Conservation (phyloP, 1,140 invertebrate genomes). For the Thrips palmi region DNA sequence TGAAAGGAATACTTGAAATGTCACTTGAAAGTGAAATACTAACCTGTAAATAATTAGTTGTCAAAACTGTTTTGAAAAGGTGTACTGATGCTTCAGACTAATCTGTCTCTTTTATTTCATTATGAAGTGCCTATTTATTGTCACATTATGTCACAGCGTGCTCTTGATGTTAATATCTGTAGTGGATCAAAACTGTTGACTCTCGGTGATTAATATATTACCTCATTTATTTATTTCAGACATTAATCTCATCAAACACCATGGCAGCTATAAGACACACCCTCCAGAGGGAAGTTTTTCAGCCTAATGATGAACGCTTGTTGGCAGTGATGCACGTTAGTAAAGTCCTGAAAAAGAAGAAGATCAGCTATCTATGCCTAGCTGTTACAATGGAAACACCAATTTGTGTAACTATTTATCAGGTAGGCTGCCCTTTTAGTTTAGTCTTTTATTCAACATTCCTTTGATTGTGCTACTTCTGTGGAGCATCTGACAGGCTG, state of each 20-base stretch:
- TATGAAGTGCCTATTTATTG: no score
- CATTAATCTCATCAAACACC: no score
- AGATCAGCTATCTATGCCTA: conserved; percentile 59
- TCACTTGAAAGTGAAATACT: no score
- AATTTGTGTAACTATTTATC: conserved; percentile 47
- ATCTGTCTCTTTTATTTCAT: no score
- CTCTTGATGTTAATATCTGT: no score
- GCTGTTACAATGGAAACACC: conserved; percentile 51
- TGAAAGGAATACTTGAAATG: no score
- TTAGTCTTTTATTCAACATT: not conserved
- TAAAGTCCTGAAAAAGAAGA: conserved; percentile 56
- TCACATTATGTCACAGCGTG: no score
- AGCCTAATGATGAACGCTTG: conserved; percentile 58
- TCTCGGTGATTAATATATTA: no score
- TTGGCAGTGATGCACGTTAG: conserved; percentile 61
- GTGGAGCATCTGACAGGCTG: not conserved
- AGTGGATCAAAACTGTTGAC: no score
- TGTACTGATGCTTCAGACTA: no score
- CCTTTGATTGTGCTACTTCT: not conserved
- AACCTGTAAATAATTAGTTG: no score
- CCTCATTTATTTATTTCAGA: conserved; percentile 4
- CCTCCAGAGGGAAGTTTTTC: conserved; percentile 67
- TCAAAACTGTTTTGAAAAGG: no score
- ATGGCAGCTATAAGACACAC: conserved; percentile 48
- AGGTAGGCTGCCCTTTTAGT: conserved; percentile 24